Base-by-base conservation (phyloP, 37 sponge, comb jelly and placozoan species). In the Chondrosia reniformis region DNA sequence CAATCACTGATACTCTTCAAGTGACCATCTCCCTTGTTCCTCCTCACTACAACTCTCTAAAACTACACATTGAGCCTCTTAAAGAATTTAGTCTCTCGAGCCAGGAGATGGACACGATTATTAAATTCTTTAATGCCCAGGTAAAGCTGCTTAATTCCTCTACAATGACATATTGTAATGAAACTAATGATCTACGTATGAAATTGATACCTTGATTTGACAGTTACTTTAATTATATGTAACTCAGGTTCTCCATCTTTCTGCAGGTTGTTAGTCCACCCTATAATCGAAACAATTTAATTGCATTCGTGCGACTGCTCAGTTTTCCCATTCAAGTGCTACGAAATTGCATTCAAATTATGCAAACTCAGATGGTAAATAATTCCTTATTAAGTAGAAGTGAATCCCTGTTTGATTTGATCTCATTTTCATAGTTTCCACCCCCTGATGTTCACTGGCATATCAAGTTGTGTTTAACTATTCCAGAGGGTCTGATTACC, bases 211-310 rank as follows among this genome's bases (percentile, higher is more conserved):
- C 19, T 12, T 74, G 8, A 61, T 76, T 79, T 31, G 43, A 43
- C 4, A 9, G 9, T 75, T 3, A 17, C 4, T 9, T 2, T 72
- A 3, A 6, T 72, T 37, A 46, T 38, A 13, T 63, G 38, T 54
- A 42, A 31, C 28, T 30, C 19, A 37, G n/a, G n/a, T n/a, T n/a
- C 22, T 46, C 22, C 4, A 19, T 25, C 28, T 8, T 43, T 71
- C 38, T 79, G 30, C 76, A 90, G 91, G 89, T 91, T 32, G 81
- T 69, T 42, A 55, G 75, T 36, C 74, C 75, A 43, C 92, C 92
- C 33, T 91, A 89, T 42, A 46, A 75, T 27, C 21, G 24, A 15
- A 34, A 57, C 41, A 77, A 67, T 4, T 36, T 91, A 25, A 67
- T 34, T 19, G 83, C 85, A 0, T 91, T 83, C 75, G 46, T 87